Evolutionary conservation across 1,140 invertebrate species (phyloP).

Genomic region (Meloidogyne chitwoodi): DNA sequence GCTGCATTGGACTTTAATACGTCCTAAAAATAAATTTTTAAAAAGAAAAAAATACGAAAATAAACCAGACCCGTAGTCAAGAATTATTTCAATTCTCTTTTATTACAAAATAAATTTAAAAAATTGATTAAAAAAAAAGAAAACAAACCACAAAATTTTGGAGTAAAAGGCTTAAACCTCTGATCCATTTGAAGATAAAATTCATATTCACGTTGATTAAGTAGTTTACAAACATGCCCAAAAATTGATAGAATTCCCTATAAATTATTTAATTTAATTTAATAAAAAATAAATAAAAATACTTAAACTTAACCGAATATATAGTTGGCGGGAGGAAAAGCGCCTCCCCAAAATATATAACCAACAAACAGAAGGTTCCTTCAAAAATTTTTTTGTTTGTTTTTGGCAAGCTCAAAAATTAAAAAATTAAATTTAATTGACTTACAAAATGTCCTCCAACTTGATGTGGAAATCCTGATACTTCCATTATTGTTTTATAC

Average conservation of each 20-base stretch:
- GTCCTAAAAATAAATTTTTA: slow-evolving; percentile 31
- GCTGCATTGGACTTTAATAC: slow-evolving; percentile 42
- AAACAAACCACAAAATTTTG: slow-evolving; percentile 54
- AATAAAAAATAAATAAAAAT: background rate
- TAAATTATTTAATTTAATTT: background rate
- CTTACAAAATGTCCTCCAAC: slow-evolving; percentile 57
- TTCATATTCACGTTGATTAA: slow-evolving; percentile 52
- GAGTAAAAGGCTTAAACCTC: slow-evolving; percentile 42
- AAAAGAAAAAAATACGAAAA: too few species aligned
- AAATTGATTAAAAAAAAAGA: background rate
- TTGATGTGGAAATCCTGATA: slow-evolving; percentile 51
- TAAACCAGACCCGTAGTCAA: too few species aligned
- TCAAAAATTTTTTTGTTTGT: background rate
- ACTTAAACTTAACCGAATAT: background rate
- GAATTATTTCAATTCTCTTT: too few species aligned
- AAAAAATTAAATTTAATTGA: background rate
- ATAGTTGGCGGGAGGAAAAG: background rate
- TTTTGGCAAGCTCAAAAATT: background rate
- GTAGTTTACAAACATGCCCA: slow-evolving; percentile 57
- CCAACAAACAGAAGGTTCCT: background rate
- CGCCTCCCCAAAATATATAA: background rate
- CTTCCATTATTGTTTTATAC: slow-evolving; percentile 31
- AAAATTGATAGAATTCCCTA: slow-evolving; percentile 46
- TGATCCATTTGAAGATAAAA: slow-evolving; percentile 49
- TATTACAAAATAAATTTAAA: background rate